Base-by-base conservation (phyloP, 64 coral and sea anemone genomes). In the Pocillopora damicornis region DNA sequence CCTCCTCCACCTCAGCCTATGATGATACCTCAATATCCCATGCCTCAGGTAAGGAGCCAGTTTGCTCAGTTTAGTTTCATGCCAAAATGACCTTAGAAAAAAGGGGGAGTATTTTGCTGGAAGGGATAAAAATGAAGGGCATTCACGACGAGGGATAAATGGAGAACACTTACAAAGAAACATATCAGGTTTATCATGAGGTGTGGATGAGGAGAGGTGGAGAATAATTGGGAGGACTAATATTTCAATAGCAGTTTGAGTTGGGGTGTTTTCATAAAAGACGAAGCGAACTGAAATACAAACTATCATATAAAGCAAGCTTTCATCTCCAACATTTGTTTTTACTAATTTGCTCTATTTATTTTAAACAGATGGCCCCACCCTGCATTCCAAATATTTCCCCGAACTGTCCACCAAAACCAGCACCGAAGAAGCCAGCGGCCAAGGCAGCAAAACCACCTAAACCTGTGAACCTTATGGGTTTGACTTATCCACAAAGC, bases 331-430 rank as follows among this genome's bases (percentile, higher is more conserved):
- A 17, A 13, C 38, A 8, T 77, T 22, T 77, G 57, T 11, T 77
- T 17, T 13, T 45, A 6, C 2, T 77, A 56, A 18, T 58, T 22
- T 76, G 6, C 57, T 77, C 42, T 77, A 11, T 77, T 51, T 51
- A 22, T 20, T 51, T 83, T 69, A 8, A 5, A 83, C 80, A 83
- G 80, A 83, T 83, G 80, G 60, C 80, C 17, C 63, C 80, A 1
- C 84, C 82, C 25, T 92, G 84, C 68, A n/a, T 12, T 77, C 38
- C 82, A 86, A 74, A 73, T 85, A 79, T 75, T 30, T 63, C 68
- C 88, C 37, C 76, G 77, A 16, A 69, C 73, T 36, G 73, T 71
- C 75, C 75, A 6, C 74, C 76, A 73, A 77, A 66, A 77, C 81
- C 65, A 72, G 38, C 18, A 85, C 62, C 64, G 2, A 85, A 85